Base-by-base conservation (phyloP, 2,888 invertebrate species). In the Idaea aversata region DNA sequence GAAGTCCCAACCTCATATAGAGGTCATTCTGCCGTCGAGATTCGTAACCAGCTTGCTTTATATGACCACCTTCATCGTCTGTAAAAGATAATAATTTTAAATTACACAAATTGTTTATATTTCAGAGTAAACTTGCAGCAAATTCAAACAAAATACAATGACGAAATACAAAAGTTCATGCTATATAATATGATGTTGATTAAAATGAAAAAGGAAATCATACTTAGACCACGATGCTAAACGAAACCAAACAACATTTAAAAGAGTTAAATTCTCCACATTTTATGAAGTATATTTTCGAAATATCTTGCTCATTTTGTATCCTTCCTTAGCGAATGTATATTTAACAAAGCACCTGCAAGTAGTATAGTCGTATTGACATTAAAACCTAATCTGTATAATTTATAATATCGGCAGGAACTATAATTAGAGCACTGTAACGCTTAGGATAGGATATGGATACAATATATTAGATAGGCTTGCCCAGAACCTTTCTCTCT, bases 1-100 rank as follows among this genome's bases (percentile, higher is more conserved):
- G 91, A n/a, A 97, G 91, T 0, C 97, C 97, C 58, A 97, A 92
- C 25, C 97, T 93, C 95, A 96, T 96, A 89, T 97, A 97, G 73
- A 97, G 93, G 83, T 97, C 97, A 81, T 95, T 96, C 85, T 97
- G 93, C 34, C 93, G 70, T 10, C 91, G 70, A 0, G 91, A 85
- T 90, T 92, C 93, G 71, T 87, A 91, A 0, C 90, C 91, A 4
- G 87, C 85, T 70, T 95, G 95, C 82, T 95, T 96, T 73, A 95
- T 94, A 76, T 94, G 94, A 67, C 95, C 95, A 34, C 95, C 95
- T 91, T 96, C 96, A 78, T 96, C 96, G 87, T 96, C 96, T 96
- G 85, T 3, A 75, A 81, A 63, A 62, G 61, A 59, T 64, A 59
- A 63, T 59, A 34, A 57, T 36, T 38, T 36, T 47, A 63, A 58